Evolutionary conservation across 2,113 vertebrate genomes (phyloP), one percentile per base, ranked within the genome.

Genomic region (Ageneiosus marmoratus): DNA sequence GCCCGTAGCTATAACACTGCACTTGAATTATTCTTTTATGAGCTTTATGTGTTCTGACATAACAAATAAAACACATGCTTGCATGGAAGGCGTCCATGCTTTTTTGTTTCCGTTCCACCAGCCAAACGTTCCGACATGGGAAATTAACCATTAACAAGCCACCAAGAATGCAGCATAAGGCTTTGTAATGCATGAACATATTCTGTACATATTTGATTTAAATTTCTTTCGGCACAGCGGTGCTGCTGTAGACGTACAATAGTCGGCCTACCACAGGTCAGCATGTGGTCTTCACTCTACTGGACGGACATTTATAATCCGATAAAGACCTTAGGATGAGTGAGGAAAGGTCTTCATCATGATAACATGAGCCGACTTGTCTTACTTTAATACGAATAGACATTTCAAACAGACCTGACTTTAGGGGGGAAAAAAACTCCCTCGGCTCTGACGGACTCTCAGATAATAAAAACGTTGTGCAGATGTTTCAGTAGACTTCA

Each of bases 391-490:
- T 37, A 37, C 18, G 18, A 76, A 29, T n/a, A 22, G 73, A 55
- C 50, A 15, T 76, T 76, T 76, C 73, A 76, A 76, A 76, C 55
- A 11, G 50, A 51, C 46, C 27, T 29, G 70, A 73, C 4, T 32
- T 70, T n/a, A n/a, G n/a, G n/a, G n/a, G 12, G 18, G 34, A 37
- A 67, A 67, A 37, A 48, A 46, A 72, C 13, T 50, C 44, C 18
- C 37, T 67, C 18, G 2, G 32, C 27, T 32, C 16, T 37, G 37
- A 44, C 9, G 2, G 48, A 32, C 46, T 7, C 29, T 76, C 3
- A 8, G 51, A 76, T 55, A 76, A 76, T 76, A 76, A 51, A 76
- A 55, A 76, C 73, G 50, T 22, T 76, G 73, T 76, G 73, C 53
- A 29, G 73, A 34, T 22, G 73, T 76, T 51, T 76, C 20, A 55